Evolutionary conservation across 2,113 vertebrate genomes (phyloP), one percentile per base, ranked within the genome.

Genomic region (Psilopsiagon aymara): DNA sequence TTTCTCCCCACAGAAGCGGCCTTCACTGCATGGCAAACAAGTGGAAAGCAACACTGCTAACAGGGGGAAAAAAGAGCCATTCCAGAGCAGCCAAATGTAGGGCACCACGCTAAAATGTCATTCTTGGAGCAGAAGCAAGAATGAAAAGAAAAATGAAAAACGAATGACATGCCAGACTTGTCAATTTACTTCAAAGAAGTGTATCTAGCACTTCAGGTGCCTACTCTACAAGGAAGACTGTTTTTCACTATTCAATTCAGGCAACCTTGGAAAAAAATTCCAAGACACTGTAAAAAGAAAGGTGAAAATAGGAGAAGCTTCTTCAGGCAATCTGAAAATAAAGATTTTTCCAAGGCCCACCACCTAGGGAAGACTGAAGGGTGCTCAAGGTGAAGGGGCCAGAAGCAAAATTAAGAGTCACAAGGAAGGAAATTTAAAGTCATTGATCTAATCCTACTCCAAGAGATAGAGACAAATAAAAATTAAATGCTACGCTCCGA

Each of bases 371-470:
- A 92, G 92, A 86, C 33, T 55, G 33, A 80, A 47, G 39, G 64
- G 21, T 64, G 13, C 53, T 79, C 76, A 75, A 77, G 64, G 68
- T 83, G 27, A 90, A 89, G 59, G 20, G 47, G 37, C 37, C 82
- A 94, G 51, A 67, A 83, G 79, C 39, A 93, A 83, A 94, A 81
- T 46, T 81, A 85, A 46, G 31, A 93, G 82, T 39, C 82, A 75
- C 17, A 29, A 67, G 20, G 74, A 94, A 92, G 33, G 29, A 83
- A 92, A 88, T 39, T 62, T 20, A 37, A 90, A 90, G n/a, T 74
- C 39, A 52, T 20, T 43, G 43, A 67, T 78, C 37, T 52, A 57
- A 88, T 86, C 64, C 51, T 86, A 43, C 73, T 90, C 33, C 39
- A 59, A 78, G 71, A 93, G 39, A 80, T 25, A 49, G 35, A 75